Evolutionary conservation across 2,113 vertebrate species (phyloP).

Genomic region (Pteruthius melanotis): DNA sequence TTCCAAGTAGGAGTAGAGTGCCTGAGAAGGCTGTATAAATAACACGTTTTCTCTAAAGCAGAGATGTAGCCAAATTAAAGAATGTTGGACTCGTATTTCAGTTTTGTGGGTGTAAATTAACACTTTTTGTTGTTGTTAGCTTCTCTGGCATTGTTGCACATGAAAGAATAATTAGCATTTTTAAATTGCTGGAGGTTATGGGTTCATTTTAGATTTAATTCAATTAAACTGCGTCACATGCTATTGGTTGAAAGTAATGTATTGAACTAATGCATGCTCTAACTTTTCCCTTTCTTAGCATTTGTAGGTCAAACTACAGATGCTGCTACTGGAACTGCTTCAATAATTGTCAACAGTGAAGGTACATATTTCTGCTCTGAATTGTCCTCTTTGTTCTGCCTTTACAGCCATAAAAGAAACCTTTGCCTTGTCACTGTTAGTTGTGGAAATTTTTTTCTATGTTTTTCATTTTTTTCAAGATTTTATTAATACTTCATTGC

Average conservation of each 20-base stretch:
- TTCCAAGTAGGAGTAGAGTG: constrained; percentile 8
- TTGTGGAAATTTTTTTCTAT: not conserved
- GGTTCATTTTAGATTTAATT: constrained; percentile 59
- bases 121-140: constrained; percentile 65
- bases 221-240: constrained; percentile 34
- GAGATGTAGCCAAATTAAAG: constrained; percentile 61
- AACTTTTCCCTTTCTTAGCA: constrained; percentile 76
- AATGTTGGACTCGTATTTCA: constrained; percentile 47
- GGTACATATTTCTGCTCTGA: constrained; percentile 72
- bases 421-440: not conserved
- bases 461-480: not conserved
- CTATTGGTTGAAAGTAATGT: constrained; percentile 56
- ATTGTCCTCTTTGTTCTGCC: not conserved
- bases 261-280: constrained; percentile 26
- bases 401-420: constrained; percentile 18
- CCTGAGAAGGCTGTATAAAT: constrained; percentile 40
- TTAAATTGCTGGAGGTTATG: constrained; percentile 58
- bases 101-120: constrained; percentile 74
- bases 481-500: not conserved
- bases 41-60: constrained; percentile 21
- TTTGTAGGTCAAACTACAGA: constrained; percentile 86
- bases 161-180: constrained; percentile 74
- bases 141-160: constrained; percentile 71
- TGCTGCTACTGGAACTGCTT: constrained; percentile 90
- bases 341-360: constrained; percentile 90